A percentile compares a stretch with the other conserved stretches of the same genome.
Evolutionary conservation across 2,113 vertebrate species (phyloP).

Genomic region (Pelmatolapia mariae): DNA sequence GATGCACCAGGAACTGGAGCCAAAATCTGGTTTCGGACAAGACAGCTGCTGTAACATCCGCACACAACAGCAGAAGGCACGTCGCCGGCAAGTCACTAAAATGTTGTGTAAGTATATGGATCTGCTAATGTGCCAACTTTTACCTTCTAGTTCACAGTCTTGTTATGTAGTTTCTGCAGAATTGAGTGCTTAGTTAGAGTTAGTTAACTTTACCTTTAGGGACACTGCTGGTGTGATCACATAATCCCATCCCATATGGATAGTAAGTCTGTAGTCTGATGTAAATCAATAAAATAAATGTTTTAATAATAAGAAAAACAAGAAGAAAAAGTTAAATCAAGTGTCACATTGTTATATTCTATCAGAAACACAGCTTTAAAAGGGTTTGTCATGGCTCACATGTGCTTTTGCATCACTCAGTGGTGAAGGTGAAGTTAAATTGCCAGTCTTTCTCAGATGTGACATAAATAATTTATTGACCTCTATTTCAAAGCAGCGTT

Average conservation of each 20-base stretch:
- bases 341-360: not conserved
- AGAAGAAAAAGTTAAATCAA: not conserved
- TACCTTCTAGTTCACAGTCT: not conserved
- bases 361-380: not conserved
- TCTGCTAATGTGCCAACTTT: not conserved
- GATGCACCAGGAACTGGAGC: constrained; percentile 68
- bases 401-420: not conserved
- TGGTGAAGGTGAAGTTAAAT: not conserved
- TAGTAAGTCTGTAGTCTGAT: not conserved
- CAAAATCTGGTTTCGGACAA: constrained; percentile 14
- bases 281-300: not conserved
- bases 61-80: constrained; percentile 67
- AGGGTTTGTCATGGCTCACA: not conserved
- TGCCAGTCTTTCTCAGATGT: not conserved
- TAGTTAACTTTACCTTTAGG: not conserved
- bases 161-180: not conserved
- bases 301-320: not conserved
- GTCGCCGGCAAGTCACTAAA: constrained; percentile 86
- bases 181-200: not conserved
- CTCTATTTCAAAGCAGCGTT: not conserved
- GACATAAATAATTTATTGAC: not conserved
- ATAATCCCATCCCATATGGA: not conserved
- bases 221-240: not conserved
- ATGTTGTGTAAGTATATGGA: constrained; percentile 87
- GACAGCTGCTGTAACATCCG: constrained; percentile 48